These are phyloP conservation scores for Xenopus borealis DNA, from an alignment of 2,113 vertebrate species.

Conservation along the genomic window DNA sequence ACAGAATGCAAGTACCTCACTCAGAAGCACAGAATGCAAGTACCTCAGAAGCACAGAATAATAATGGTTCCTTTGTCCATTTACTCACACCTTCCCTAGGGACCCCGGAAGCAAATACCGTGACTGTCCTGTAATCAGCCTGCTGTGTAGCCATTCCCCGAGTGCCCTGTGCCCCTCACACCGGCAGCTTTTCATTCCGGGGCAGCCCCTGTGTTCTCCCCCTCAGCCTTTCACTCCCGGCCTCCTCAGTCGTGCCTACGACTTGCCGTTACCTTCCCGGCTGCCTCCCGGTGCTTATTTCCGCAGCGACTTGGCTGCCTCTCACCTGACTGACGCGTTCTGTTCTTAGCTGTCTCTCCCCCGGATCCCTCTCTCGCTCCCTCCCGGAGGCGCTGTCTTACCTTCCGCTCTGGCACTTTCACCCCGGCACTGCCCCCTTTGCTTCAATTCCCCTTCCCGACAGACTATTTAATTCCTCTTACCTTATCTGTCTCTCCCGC, in stretches of 20 bases:
- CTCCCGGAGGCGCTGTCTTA: slow-evolving; percentile 18
- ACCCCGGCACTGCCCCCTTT: neutral
- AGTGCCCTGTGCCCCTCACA: too few relatives aligned
- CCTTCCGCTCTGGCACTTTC: slow-evolving; percentile 8
- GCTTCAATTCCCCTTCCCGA: neutral
- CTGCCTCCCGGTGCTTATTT: neutral
- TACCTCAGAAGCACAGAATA: too few relatives aligned
- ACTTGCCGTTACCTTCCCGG: neutral
- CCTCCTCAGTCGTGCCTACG: too few relatives aligned
- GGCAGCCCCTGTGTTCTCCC: too few relatives aligned
- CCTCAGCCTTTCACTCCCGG: neutral
- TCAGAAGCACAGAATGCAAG: too few relatives aligned
- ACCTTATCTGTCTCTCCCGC: neutral
- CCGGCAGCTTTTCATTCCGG: too few relatives aligned
- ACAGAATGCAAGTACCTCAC: too few relatives aligned
- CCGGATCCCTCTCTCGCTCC: slow-evolving; percentile 36
- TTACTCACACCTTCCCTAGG: neutral
- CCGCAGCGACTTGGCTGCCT: neutral
- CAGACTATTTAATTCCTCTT: neutral
- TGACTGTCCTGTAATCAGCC: too few relatives aligned
- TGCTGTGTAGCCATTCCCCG: too few relatives aligned
- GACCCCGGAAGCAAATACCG: too few relatives aligned
- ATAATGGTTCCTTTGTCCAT: too few relatives aligned
- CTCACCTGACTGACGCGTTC: slow-evolving; percentile 14
- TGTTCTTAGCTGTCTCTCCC: slow-evolving; percentile 21